Conservation (phyloP, 2,888 invertebrate genomes). For the Siphonodentalium dalli region DNA sequence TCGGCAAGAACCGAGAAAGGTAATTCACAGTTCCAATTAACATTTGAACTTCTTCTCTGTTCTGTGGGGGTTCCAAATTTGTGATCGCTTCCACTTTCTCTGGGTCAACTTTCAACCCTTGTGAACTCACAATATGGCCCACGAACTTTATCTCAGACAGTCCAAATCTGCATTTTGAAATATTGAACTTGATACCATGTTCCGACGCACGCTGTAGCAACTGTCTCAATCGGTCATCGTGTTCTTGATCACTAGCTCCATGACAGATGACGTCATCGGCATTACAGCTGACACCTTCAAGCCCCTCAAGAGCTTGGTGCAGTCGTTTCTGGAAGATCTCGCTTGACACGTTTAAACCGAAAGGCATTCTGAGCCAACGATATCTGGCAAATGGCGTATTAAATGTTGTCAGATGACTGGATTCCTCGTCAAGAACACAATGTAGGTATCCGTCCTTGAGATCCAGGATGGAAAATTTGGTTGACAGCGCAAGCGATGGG, state of each 20-base stretch:
- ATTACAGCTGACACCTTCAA: slow-evolving; percentile 12
- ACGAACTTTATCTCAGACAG: slow-evolving; percentile 18
- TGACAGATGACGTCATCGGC: slow-evolving; percentile 24
- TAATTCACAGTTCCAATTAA: slow-evolving; percentile 28
- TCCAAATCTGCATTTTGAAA: slow-evolving; percentile 19
- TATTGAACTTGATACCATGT: slow-evolving; percentile 17
- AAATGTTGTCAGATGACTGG: slow-evolving; percentile 28
- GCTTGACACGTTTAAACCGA: slow-evolving; percentile 13
- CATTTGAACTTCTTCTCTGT: slow-evolving; percentile 13
- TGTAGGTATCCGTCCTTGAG: too few species aligned
- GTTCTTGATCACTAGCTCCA: slow-evolving; percentile 14
- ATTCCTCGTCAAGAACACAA: too few species aligned
- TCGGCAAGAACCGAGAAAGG: slow-evolving; percentile 21
- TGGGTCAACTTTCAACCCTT: slow-evolving; percentile 21
- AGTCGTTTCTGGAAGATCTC: slow-evolving; percentile 19
- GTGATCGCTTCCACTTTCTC: slow-evolving; percentile 19
- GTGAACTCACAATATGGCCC: slow-evolving; percentile 20
- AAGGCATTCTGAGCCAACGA: slow-evolving; percentile 24
- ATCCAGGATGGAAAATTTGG: too few species aligned
- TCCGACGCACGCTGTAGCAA: slow-evolving; percentile 8
- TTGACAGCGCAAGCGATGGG: too few species aligned
- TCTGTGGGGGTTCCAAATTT: slow-evolving; percentile 6
- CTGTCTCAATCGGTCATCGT: slow-evolving; percentile 14
- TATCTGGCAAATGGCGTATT: slow-evolving; percentile 29
- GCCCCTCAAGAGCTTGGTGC: slow-evolving; percentile 16